phyloP scores from a whole-genome alignment of 1,140 invertebrate genomes.

The Drosophila sproati region DNA sequence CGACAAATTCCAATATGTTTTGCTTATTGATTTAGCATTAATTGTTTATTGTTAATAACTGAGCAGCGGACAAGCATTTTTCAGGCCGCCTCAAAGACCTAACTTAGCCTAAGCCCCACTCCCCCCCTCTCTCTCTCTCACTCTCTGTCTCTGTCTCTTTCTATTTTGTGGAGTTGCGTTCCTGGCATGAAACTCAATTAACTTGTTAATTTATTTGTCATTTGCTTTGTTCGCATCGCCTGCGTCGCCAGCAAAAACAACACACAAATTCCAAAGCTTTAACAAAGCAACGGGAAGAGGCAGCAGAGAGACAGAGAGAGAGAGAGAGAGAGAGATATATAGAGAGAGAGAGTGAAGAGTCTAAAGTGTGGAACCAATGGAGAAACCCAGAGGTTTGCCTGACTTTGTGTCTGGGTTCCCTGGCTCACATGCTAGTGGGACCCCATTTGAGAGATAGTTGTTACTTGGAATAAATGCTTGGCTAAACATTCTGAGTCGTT shows the following conservation, averaged over 20 bases:
- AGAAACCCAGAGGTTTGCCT: not conserved
- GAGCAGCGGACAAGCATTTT: slow-evolving; percentile 31
- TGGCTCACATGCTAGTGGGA: not conserved
- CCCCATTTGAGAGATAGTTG: slow-evolving; percentile 13
- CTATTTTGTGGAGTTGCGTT: slow-evolving; percentile 17
- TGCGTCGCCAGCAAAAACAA: slow-evolving; percentile 30
- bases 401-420: slow-evolving; percentile 7
- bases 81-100: not conserved
- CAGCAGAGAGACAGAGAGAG: no score
- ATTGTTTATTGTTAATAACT: slow-evolving; percentile 79
- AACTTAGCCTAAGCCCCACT: no score
- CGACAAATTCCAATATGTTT: slow-evolving; percentile 32
- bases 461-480: slow-evolving; percentile 12
- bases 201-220: slow-evolving; percentile 80
- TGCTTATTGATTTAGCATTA: slow-evolving; percentile 77
- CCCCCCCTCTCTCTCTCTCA: not conserved
- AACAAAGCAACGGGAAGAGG: not conserved
- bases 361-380: not conserved
- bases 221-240: slow-evolving; percentile 70
- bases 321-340: not conserved
- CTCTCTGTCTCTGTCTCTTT: slow-evolving; percentile 16
- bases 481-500: slow-evolving; percentile 2
- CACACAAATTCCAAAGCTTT: slow-evolving; percentile 25
- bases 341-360: not conserved
- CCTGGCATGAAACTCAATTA: slow-evolving; percentile 76